These are phyloP conservation scores for Onthophagus taurus DNA, from an alignment of 1,140 invertebrate genomes.

Conservation along the genomic window DNA sequence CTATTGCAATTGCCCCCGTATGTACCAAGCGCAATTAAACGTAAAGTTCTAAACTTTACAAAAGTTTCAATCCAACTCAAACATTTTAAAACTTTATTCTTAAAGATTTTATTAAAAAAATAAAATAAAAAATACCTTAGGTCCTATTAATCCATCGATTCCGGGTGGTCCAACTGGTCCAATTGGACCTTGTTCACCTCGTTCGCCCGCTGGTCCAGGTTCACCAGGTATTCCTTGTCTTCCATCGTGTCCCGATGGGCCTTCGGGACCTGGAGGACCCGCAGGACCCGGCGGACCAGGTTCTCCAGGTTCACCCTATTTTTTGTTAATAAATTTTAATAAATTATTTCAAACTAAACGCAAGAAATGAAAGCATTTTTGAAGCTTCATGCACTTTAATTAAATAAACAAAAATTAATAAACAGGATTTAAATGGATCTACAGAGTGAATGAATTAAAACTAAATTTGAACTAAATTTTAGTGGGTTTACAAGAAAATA, in stretches of 20 bases:
- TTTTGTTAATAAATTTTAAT: no score
- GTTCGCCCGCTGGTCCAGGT: conserved; percentile 54
- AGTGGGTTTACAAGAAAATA: no score
- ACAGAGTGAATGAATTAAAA: no score
- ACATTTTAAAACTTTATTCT: background rate
- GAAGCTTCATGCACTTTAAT: no score
- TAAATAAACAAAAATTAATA: no score
- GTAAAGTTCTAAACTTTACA: background rate
- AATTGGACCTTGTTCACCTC: conserved; percentile 51
- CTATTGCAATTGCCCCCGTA: background rate
- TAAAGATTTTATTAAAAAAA: conserved; percentile 9
- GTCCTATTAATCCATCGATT: conserved; percentile 51
- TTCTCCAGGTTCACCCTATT: conserved; percentile 85
- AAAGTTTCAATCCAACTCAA: conserved; percentile 2
- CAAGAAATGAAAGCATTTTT: no score
- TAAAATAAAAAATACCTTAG: conserved; percentile 49
- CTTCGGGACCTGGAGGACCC: conserved; percentile 66
- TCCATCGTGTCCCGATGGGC: conserved; percentile 73
- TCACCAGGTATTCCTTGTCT: conserved; percentile 65
- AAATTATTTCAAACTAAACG: no score
- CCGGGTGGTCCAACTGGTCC: conserved; percentile 63
- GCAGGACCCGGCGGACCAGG: conserved; percentile 79
- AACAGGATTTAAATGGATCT: no score
- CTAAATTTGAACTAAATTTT: no score
- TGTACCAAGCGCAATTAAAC: background rate